Conservation (phyloP, 2,888 invertebrate species). For the Brachylomia viminalis region DNA sequence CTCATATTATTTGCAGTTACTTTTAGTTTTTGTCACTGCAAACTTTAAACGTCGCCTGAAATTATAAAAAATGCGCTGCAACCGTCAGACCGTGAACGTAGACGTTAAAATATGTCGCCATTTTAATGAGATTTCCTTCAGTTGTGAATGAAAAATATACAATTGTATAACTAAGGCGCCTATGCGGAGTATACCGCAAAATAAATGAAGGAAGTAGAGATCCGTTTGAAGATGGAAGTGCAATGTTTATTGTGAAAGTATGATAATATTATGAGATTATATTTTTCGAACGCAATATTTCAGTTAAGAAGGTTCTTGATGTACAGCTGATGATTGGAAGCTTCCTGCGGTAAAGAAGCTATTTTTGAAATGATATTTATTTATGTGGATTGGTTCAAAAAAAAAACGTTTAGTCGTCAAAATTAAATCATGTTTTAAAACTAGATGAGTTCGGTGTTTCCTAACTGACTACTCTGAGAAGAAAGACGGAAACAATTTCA, state of each 20-base stretch:
- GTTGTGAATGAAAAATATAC: slow-evolving; percentile 37
- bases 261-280: slow-evolving; percentile 13
- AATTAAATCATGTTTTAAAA: background rate
- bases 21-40: slow-evolving; percentile 3
- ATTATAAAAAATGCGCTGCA: slow-evolving; percentile 28
- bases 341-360: background rate
- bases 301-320: background rate
- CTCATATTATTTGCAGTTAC: slow-evolving; percentile 1
- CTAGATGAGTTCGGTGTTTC: background rate
- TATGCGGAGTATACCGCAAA: slow-evolving; percentile 10
- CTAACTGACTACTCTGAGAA: background rate
- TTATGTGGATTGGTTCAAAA: background rate
- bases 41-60: slow-evolving; percentile 24
- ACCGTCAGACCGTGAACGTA: slow-evolving; percentile 37
- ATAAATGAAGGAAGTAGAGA: slow-evolving; percentile 33
- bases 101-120: slow-evolving; percentile 35
- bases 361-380: background rate
- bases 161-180: background rate
- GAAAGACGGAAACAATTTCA: background rate
- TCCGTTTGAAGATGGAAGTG: slow-evolving; percentile 12
- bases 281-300: background rate
- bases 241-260: slow-evolving; percentile 22
- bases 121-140: slow-evolving; percentile 60
- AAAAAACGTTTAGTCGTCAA: background rate
- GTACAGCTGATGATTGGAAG: background rate